Conservation (phyloP, 2,888 invertebrate genomes). For the Tholera decimalis region DNA sequence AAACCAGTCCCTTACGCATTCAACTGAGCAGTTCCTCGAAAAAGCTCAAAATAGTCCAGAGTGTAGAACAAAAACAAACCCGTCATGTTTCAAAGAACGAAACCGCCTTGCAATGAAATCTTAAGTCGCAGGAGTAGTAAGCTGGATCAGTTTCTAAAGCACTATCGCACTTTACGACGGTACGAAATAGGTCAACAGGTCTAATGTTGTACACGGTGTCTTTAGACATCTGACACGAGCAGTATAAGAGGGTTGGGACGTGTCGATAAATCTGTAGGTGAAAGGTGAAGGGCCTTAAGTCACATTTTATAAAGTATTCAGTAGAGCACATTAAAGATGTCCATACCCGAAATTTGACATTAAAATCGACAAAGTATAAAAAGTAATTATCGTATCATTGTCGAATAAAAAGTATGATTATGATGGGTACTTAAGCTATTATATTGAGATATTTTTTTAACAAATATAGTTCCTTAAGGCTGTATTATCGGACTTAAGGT, state of each 20-base stretch:
- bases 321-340: too few species aligned
- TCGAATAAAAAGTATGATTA: too few species aligned
- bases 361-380: too few species aligned
- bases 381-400: too few species aligned
- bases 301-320: too few species aligned
- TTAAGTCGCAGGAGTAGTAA: conserved; percentile 8
- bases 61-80: not conserved
- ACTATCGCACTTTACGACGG: conserved; percentile 24
- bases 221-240: conserved; percentile 52
- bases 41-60: not conserved
- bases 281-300: too few species aligned
- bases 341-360: too few species aligned
- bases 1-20: not conserved
- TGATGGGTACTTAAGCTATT: too few species aligned
- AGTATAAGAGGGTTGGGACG: conserved; percentile 43
- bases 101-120: conserved; percentile 8
- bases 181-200: conserved; percentile 56
- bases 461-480: too few species aligned
- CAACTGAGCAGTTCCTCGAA: not conserved
- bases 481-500: too few species aligned
- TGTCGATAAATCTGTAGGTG: too few species aligned
- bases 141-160: conserved; percentile 26
- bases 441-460: too few species aligned
- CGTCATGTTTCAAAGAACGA: conserved; percentile 9
- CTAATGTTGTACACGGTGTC: conserved; percentile 53